phyloP scores from a whole-genome alignment of 2,113 vertebrate species.

The Cyanoramphus novaezelandiae region DNA sequence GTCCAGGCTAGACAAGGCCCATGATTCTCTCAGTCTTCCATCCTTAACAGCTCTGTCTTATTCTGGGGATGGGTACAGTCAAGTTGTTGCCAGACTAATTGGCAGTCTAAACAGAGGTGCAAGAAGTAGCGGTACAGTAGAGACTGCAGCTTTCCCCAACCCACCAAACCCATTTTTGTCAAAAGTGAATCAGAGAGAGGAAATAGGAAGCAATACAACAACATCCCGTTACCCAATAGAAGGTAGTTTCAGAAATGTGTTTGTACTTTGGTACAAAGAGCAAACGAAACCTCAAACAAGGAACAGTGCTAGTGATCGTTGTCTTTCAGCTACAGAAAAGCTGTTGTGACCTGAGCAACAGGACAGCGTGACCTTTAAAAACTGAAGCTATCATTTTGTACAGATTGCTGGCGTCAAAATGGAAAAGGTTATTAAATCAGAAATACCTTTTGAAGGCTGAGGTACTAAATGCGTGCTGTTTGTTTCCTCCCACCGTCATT shows the following conservation, averaged over 20 bases:
- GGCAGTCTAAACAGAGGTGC: neutral
- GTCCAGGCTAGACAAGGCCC: neutral
- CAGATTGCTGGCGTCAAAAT: neutral
- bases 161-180: neutral
- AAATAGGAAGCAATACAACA: neutral
- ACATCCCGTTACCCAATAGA: neutral
- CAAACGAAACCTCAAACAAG: neutral
- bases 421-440: neutral
- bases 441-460: neutral
- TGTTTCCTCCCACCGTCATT: neutral
- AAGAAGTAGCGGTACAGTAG: neutral
- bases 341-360: neutral
- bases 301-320: neutral
- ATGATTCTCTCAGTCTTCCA: neutral
- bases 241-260: neutral
- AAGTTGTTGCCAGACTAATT: neutral
- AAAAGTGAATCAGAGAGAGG: neutral
- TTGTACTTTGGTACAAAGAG: neutral
- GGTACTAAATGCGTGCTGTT: neutral
- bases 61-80: neutral
- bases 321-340: neutral
- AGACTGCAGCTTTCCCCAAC: neutral
- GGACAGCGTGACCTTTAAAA: neutral
- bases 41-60: neutral
- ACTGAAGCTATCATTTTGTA: neutral